These are phyloP conservation scores for Drosophila robusta DNA, from an alignment of 2,888 invertebrate species.

Conservation along the genomic window DNA sequence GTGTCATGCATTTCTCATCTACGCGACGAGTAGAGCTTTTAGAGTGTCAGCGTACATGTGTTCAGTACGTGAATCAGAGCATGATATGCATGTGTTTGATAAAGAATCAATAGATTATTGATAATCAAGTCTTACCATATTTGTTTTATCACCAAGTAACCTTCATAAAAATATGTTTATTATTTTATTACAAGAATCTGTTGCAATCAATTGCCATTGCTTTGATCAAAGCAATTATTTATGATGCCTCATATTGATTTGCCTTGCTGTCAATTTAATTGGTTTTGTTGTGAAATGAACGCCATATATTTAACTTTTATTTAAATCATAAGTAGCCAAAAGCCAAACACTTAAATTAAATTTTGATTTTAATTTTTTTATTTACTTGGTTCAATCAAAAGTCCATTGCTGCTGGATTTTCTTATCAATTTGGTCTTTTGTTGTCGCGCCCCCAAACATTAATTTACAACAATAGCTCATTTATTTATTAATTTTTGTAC, in stretches of 20 bases:
- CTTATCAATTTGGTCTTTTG: slow-evolving; percentile 44
- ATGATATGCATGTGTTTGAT: background rate
- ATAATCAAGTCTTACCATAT: background rate
- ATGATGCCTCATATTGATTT: background rate
- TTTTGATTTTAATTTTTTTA: slow-evolving; percentile 2
- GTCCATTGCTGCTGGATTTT: slow-evolving; percentile 16
- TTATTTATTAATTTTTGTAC: slow-evolving; percentile 55
- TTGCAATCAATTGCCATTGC: slow-evolving; percentile 7
- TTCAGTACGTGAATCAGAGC: background rate
- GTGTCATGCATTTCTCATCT: background rate
- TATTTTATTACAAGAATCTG: background rate
- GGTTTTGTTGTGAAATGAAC: rapidly evolving
- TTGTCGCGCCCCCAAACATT: slow-evolving; percentile 38
- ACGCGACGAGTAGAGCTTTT: background rate
- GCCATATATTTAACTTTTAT: background rate
- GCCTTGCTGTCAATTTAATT: background rate
- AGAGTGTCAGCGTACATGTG: background rate
- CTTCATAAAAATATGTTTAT: background rate
- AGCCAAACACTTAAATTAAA: background rate
- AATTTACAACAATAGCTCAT: slow-evolving; percentile 61
- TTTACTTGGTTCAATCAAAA: slow-evolving; percentile 2
- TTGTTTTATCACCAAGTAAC: no score
- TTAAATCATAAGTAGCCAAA: background rate
- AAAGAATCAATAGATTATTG: background rate
- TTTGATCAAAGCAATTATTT: background rate